Percentiles rank a stretch among this genome's conserved stretches.
Evolutionary conservation across 2,888 invertebrate genomes (phyloP).

Genomic region (Bembecia ichneumoniformis): DNA sequence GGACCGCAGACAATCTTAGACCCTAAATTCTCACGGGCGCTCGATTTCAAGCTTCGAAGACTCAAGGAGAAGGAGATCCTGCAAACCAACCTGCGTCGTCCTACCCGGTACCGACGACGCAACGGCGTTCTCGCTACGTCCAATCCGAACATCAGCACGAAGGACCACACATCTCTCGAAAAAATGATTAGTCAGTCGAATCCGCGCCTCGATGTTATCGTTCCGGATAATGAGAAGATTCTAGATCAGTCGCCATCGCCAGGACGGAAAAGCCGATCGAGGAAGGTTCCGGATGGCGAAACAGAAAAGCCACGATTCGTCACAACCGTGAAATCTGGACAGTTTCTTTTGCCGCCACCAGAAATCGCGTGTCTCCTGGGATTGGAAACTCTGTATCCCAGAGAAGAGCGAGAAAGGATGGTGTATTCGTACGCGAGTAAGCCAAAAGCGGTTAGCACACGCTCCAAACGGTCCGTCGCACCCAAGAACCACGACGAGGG

Average conservation of each 20-base stretch:
- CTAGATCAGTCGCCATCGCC: conserved; percentile 32
- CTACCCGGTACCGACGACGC: conserved; percentile 33
- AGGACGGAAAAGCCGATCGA: conserved; percentile 19
- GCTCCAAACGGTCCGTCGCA: conserved; percentile 21
- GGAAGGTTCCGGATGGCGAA: conserved; percentile 20
- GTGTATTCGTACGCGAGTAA: conserved; percentile 78
- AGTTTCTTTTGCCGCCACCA: conserved; percentile 84
- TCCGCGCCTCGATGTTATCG: conserved; percentile 35
- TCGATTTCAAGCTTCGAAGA: conserved; percentile 79
- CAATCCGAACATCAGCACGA: conserved; percentile 74
- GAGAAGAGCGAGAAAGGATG: conserved; percentile 39
- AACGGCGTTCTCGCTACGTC: conserved; percentile 36
- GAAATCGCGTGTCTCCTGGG: conserved; percentile 77
- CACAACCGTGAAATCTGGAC: conserved; percentile 84
- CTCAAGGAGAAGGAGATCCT: conserved; percentile 75
- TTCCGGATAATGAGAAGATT: conserved; percentile 19
- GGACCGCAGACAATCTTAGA: conserved; percentile 41
- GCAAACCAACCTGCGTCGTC: conserved; percentile 41
- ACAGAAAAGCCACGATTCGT: conserved; percentile 76
- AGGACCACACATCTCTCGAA: conserved; percentile 15
- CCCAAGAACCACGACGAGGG: conserved; percentile 17
- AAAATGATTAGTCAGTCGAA: conserved; percentile 35
- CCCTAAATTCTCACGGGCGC: conserved; percentile 77
- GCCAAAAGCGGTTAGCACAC: conserved; percentile 65
- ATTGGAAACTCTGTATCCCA: conserved; percentile 53